Conservation (phyloP, 2,888 invertebrate genomes). For the Odontomyia ornata region DNA sequence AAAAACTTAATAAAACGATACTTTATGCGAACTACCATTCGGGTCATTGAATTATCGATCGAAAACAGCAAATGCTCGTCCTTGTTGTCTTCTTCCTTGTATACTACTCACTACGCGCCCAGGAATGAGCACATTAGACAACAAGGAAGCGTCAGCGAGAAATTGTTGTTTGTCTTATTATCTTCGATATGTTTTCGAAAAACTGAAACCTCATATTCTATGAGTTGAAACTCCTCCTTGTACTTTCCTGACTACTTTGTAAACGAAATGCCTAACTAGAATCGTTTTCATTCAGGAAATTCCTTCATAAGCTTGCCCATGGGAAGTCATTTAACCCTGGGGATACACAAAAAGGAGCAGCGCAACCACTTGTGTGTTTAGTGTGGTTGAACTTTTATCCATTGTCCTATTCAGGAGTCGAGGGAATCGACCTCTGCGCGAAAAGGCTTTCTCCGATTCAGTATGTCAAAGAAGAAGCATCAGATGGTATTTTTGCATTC, state of each 20-base stretch:
- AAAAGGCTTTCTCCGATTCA: neutral
- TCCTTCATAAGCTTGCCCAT: neutral
- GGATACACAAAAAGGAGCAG: neutral
- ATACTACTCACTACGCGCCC: neutral
- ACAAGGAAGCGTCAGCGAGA: neutral
- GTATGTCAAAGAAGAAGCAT: neutral
- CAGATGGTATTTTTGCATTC: neutral
- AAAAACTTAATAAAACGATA: conserved; percentile 20
- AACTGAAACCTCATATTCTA: neutral
- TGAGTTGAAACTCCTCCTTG: neutral
- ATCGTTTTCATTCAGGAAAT: conserved; percentile 12
- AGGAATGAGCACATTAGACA: neutral
- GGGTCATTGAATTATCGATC: conserved; percentile 37
- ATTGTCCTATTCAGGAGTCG: conserved; percentile 18
- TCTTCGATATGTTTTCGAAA: conserved; percentile 4
- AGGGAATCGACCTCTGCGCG: neutral
- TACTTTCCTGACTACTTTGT: conserved; percentile 4
- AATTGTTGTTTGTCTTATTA: conserved; percentile 4
- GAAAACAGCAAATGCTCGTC: neutral
- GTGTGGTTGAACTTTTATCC: conserved; percentile 12
- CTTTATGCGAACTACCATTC: neutral
- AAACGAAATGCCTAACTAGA: neutral
- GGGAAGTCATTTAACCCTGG: neutral
- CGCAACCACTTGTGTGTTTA: neutral
- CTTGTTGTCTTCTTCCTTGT: neutral